Conservation (phyloP, 2,888 invertebrate species). For the Buathra laborator region DNA sequence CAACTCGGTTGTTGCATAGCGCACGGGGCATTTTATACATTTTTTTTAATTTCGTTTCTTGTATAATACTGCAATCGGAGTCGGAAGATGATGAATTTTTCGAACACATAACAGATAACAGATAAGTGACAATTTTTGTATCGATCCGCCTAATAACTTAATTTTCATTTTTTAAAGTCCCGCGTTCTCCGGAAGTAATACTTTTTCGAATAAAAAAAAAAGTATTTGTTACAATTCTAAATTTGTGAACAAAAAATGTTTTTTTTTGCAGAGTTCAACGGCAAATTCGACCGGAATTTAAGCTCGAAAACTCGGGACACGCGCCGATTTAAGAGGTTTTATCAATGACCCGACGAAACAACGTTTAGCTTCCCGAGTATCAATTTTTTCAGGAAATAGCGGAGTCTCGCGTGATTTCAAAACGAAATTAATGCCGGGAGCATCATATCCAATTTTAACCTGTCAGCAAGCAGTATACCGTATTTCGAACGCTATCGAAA, state of each 20-base stretch:
- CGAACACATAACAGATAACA: not conserved
- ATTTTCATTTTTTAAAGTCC: not conserved
- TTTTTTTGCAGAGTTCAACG: not conserved
- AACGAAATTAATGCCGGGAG: not conserved
- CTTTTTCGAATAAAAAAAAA: no score
- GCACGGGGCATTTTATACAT: not conserved
- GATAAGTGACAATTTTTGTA: not conserved
- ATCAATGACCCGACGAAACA: no score
- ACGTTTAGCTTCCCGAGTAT: not conserved
- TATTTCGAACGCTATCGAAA: no score
- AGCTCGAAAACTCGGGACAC: not conserved
- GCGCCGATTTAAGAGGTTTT: not conserved
- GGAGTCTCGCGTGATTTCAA: not conserved
- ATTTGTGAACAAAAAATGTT: not conserved
- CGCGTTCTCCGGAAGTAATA: not conserved
- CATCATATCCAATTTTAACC: no score
- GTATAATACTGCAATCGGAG: not conserved
- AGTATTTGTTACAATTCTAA: not conserved
- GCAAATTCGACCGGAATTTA: no score
- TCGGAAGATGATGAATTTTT: not conserved
- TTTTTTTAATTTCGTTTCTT: not conserved
- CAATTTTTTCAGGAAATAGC: not conserved
- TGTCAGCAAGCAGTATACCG: no score
- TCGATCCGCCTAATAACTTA: not conserved
- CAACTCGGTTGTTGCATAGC: conserved; percentile 2